These are phyloP conservation scores for Latrodectus hesperus DNA, from an alignment of 2,888 invertebrate genomes.

Conservation along the genomic window DNA sequence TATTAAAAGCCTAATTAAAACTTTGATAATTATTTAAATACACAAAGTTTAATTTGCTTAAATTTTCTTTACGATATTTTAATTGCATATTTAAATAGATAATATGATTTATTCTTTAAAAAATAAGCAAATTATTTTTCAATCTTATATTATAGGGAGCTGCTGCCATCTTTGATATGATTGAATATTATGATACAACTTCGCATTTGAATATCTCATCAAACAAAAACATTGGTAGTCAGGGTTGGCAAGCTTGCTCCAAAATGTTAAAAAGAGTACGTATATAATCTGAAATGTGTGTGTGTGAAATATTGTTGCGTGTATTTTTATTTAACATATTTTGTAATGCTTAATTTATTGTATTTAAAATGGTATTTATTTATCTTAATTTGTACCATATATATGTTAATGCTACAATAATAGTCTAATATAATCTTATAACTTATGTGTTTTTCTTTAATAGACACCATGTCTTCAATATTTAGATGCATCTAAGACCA, in stretches of 20 bases:
- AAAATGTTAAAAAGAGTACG: conserved; percentile 85
- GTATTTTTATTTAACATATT: no score
- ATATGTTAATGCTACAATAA: neutral
- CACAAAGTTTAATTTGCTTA: no score
- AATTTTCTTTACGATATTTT: no score
- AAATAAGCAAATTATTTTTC: no score
- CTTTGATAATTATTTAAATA: no score
- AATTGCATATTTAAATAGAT: no score
- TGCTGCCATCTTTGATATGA: conserved; percentile 90
- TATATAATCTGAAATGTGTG: neutral
- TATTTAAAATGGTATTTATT: no score
- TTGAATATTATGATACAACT: conserved; percentile 92
- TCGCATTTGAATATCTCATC: conserved; percentile 84
- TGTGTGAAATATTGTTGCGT: no score
- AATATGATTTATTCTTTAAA: no score
- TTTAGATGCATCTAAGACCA: conserved; percentile 81
- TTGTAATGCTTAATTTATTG: no score
- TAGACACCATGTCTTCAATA: conserved; percentile 83
- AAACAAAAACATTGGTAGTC: conserved; percentile 83
- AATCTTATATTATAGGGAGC: conserved; percentile 76
- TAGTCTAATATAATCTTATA: neutral
- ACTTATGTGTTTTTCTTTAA: conserved; percentile 12
- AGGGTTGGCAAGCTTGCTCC: conserved; percentile 88
- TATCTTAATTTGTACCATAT: neutral
- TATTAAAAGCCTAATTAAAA: no score